phyloP scores from a whole-genome alignment of 2,797 vertebrate species.

The Leptatherina wallacei region DNA sequence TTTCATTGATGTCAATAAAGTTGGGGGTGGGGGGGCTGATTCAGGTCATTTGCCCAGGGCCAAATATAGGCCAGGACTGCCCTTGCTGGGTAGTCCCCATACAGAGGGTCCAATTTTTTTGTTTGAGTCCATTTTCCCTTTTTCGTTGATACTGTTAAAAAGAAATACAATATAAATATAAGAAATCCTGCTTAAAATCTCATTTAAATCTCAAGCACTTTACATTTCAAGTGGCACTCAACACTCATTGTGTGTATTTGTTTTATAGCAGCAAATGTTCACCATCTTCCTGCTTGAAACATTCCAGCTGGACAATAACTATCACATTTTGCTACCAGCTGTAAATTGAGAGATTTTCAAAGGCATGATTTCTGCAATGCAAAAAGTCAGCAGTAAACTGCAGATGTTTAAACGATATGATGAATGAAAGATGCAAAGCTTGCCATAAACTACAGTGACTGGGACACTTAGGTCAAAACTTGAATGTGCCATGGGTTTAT shows the following conservation, averaged over 20 bases:
- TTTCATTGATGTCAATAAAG: too few species aligned
- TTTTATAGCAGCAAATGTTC: too few species aligned
- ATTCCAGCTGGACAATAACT: not conserved
- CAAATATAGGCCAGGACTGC: too few species aligned
- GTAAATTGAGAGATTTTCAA: not conserved
- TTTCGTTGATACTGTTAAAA: not conserved
- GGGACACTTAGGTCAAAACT: not conserved
- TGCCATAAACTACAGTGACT: not conserved
- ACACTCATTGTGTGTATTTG: too few species aligned
- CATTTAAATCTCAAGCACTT: not conserved
- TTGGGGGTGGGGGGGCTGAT: too few species aligned
- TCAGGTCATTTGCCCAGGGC: too few species aligned
- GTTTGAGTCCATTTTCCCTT: not conserved
- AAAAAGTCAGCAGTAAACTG: not conserved
- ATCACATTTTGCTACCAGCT: not conserved
- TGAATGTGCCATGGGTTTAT: conserved; percentile 6
- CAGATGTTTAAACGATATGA: not conserved
- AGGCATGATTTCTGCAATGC: not conserved
- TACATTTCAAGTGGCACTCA: not conserved
- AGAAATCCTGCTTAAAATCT: not conserved
- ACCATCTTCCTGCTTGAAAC: not conserved
- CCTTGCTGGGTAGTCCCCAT: too few species aligned
- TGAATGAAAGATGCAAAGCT: not conserved
- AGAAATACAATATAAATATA: not conserved
- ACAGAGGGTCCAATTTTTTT: not conserved